These are phyloP conservation scores for Parazoanthus darwini DNA, from an alignment of 92 coral and sea anemone species.

Conservation along the genomic window DNA sequence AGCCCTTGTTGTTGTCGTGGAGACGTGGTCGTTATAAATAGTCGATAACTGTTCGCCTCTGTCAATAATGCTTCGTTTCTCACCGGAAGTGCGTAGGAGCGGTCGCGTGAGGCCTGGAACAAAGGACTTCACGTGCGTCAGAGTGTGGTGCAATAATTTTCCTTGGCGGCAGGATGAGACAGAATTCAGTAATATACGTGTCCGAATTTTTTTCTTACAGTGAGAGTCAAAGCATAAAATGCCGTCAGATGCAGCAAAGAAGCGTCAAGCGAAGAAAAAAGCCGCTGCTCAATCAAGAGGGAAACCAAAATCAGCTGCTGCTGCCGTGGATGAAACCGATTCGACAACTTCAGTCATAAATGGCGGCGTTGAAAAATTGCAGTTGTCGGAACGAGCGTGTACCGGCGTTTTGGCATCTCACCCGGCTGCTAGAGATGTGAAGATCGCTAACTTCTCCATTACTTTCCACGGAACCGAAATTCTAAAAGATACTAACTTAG, in stretches of 20 bases:
- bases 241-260: conserved; percentile 99
- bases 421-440: conserved; percentile 86
- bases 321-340: conserved; percentile 59
- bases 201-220: conserved; percentile 1
- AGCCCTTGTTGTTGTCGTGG: conserved; percentile 60
- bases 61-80: conserved; percentile 3
- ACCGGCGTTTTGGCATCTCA: conserved; percentile 99
- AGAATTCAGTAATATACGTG: neutral
- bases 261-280: conserved; percentile 99
- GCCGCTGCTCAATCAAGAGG: conserved; percentile 97
- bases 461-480: conserved; percentile 99
- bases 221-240: conserved; percentile 34
- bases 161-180: conserved; percentile 30
- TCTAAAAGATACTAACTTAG: conserved; percentile 85
- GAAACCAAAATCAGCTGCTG: conserved; percentile 77
- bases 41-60: conserved; percentile 24
- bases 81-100: neutral
- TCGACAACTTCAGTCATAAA: conserved; percentile 49
- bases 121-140: conserved; percentile 46
- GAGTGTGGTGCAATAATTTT: conserved; percentile 59
- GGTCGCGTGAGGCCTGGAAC: conserved; percentile 48
- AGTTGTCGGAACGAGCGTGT: conserved; percentile 85
- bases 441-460: conserved; percentile 92
- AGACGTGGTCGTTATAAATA: conserved; percentile 38
- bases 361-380: conserved; percentile 66